These are phyloP conservation scores for Palaemon carinicauda DNA, from an alignment of 1,140 invertebrate species.

Conservation along the genomic window DNA sequence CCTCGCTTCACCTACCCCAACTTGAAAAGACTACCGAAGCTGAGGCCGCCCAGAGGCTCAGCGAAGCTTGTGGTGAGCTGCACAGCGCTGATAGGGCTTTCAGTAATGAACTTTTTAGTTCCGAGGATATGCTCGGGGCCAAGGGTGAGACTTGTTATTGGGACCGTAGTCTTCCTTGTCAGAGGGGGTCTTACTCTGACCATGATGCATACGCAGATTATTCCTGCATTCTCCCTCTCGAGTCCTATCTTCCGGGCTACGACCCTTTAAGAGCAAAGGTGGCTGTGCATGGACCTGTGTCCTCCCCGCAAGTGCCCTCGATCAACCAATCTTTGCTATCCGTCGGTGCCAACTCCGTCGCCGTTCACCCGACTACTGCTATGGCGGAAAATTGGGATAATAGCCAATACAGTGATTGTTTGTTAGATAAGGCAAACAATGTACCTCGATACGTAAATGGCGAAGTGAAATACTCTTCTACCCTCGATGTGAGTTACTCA, in stretches of 20 bases:
- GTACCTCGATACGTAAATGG: constrained; percentile 55
- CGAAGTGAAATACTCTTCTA: constrained; percentile 51
- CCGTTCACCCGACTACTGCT: background rate
- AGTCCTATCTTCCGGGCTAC: constrained; percentile 42
- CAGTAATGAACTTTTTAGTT: constrained; percentile 70
- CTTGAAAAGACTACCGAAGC: constrained; percentile 69
- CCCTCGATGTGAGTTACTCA: constrained; percentile 32
- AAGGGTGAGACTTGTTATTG: background rate
- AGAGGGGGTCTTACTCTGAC: constrained; percentile 35
- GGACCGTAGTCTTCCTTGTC: constrained; percentile 21
- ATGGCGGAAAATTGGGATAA: no score
- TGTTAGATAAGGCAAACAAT: background rate
- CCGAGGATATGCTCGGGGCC: constrained; percentile 23
- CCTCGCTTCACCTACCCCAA: background rate
- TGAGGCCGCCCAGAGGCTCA: constrained; percentile 74
- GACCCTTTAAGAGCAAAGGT: constrained; percentile 29
- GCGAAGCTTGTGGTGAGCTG: constrained; percentile 78
- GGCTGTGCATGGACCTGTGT: constrained; percentile 40
- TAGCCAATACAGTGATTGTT: no score
- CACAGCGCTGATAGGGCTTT: constrained; percentile 76
- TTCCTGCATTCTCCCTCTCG: constrained; percentile 21
- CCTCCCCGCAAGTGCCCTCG: constrained; percentile 28
- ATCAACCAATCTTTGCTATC: background rate
- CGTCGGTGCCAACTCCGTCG: background rate
- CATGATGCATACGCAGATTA: constrained; percentile 46